Conservation (phyloP, 2,113 vertebrate genomes). For the Phoenicopterus ruber region DNA sequence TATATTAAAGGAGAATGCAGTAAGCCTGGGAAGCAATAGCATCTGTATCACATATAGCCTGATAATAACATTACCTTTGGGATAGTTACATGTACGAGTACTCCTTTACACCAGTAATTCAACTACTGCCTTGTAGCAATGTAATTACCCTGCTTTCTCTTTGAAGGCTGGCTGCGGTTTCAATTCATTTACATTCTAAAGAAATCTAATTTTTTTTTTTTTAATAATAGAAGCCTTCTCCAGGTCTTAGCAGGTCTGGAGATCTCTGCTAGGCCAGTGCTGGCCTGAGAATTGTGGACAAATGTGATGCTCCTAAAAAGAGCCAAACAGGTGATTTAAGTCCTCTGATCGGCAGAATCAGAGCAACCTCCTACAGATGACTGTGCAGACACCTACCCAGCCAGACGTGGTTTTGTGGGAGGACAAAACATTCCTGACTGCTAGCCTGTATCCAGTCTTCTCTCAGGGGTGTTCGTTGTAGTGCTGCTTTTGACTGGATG, state of each 20-base stretch:
- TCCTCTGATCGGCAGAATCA: background rate
- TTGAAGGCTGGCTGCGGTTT: conserved; percentile 36
- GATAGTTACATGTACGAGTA: background rate
- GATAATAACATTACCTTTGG: conserved; percentile 11
- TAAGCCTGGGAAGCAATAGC: background rate
- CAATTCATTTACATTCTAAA: conserved; percentile 53
- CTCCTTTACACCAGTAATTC: conserved; percentile 41
- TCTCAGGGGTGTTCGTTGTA: background rate
- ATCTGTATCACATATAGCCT: background rate
- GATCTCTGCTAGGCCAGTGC: background rate
- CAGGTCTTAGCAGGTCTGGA: background rate
- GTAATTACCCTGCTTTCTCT: conserved; percentile 42
- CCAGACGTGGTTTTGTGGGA: background rate
- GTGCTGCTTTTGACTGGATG: background rate
- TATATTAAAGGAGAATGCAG: background rate
- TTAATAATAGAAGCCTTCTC: background rate
- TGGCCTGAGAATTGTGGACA: background rate
- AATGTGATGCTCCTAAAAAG: background rate
- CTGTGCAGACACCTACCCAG: background rate
- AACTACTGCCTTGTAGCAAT: conserved; percentile 29
- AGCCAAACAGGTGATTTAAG: background rate
- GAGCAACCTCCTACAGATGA: background rate
- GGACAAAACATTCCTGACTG: background rate
- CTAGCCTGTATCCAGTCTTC: background rate
- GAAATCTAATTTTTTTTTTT: conserved; percentile 21